A percentile compares a stretch with the other conserved stretches of the same genome.
phyloP scores from a whole-genome alignment of 1,140 invertebrate genomes.

The Saccostrea echinata region DNA sequence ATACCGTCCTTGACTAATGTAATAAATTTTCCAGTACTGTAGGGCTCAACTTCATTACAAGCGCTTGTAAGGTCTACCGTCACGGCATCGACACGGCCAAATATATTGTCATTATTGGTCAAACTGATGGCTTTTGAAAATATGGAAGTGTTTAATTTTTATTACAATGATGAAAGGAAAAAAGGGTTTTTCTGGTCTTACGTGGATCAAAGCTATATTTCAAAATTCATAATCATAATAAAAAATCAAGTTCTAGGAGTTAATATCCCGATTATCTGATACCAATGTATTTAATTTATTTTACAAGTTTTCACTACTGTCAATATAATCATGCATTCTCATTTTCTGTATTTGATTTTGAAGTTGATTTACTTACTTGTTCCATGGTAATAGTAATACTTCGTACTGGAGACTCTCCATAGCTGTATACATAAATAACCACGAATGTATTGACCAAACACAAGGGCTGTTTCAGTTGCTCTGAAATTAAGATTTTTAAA shows the following conservation, averaged over 20 bases:
- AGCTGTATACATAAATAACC: constrained; percentile 54
- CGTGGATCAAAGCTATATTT: no score
- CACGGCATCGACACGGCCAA: constrained; percentile 40
- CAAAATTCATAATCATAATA: no score
- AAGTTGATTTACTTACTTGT: constrained; percentile 48
- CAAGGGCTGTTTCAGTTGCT: constrained; percentile 52
- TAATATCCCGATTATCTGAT: no score
- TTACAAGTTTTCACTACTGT: no score
- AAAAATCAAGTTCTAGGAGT: no score
- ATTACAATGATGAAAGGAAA: no score
- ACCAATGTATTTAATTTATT: no score
- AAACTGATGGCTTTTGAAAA: constrained; percentile 32
- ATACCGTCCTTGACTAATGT: constrained; percentile 50
- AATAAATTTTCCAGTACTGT: constrained; percentile 17
- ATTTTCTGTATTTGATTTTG: background rate
- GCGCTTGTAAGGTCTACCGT: constrained; percentile 18
- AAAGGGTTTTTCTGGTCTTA: no score
- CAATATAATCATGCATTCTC: background rate
- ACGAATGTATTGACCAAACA: constrained; percentile 56
- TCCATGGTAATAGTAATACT: constrained; percentile 55
- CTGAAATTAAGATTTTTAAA: constrained; percentile 30
- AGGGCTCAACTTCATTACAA: constrained; percentile 43
- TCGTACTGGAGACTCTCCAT: constrained; percentile 48
- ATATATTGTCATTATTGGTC: constrained; percentile 43
- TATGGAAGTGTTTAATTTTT: background rate